Conservation (phyloP, 2,888 invertebrate species). For the Lagria hirta region DNA sequence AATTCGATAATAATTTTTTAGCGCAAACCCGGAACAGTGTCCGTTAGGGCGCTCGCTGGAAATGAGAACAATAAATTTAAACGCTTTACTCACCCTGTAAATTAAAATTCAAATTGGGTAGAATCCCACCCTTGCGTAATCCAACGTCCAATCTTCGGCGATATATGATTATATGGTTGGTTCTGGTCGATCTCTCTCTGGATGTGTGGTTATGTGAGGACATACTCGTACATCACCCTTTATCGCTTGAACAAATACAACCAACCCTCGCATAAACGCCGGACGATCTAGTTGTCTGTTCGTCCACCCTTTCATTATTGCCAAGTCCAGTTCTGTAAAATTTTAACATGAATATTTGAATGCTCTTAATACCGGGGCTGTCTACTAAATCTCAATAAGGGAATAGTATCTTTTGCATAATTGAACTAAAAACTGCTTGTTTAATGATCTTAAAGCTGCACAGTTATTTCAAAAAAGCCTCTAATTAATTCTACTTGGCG, state of each 20-base stretch:
- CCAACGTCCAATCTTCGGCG: slow-evolving; percentile 55
- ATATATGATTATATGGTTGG: slow-evolving; percentile 54
- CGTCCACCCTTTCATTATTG: slow-evolving; percentile 14
- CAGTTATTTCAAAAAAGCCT: no score
- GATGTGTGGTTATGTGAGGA: slow-evolving; percentile 55
- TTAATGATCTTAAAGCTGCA: no score
- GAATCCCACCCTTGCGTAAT: slow-evolving; percentile 46
- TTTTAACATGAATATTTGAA: no score
- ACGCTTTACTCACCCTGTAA: slow-evolving; percentile 52
- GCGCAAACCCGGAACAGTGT: slow-evolving; percentile 11
- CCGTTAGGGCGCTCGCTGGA: slow-evolving; percentile 32
- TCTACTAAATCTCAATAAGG: no score
- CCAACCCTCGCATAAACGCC: slow-evolving; percentile 50
- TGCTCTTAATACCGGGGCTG: no score
- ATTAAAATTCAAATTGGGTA: slow-evolving; percentile 56
- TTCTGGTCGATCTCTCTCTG: slow-evolving; percentile 53
- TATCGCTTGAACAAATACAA: slow-evolving; percentile 55
- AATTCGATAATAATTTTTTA: slow-evolving; percentile 24
- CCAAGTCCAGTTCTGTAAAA: neutral
- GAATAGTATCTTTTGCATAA: no score
- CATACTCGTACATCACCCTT: slow-evolving; percentile 56
- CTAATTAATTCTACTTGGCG: no score
- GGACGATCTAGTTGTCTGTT: slow-evolving; percentile 48
- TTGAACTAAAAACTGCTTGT: no score
- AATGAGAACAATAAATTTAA: slow-evolving; percentile 47